Conservation (phyloP, 2,888 invertebrate species). For the Drosophila koepferae region DNA sequence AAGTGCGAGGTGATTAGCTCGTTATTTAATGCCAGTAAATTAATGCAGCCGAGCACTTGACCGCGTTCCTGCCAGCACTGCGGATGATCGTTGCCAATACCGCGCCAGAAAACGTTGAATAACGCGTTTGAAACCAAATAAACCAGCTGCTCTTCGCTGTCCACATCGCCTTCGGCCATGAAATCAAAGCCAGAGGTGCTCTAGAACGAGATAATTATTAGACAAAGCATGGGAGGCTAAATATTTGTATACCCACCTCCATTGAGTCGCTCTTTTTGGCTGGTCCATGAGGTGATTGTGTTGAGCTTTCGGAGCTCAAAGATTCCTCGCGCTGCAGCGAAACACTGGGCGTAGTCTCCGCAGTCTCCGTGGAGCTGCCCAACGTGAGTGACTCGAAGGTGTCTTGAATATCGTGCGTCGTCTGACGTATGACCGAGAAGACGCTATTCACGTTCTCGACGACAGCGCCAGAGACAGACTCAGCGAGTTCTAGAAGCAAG, state of each 20-base stretch:
- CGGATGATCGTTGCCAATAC: constrained; percentile 86
- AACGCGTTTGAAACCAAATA: constrained; percentile 87
- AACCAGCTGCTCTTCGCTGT: constrained; percentile 87
- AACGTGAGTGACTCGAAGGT: constrained; percentile 84
- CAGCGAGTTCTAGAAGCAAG: constrained; percentile 84
- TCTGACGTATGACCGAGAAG: constrained; percentile 86
- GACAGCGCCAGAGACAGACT: constrained; percentile 85
- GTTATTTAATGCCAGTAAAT: constrained; percentile 87
- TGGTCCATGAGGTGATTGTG: constrained; percentile 75
- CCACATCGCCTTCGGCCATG: constrained; percentile 83
- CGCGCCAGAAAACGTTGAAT: constrained; percentile 88
- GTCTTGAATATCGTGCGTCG: constrained; percentile 85
- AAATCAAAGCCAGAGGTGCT: constrained; percentile 77
- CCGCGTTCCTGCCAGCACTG: constrained; percentile 88
- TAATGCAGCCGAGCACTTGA: constrained; percentile 87
- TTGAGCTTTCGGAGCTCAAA: constrained; percentile 83
- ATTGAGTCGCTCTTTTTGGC: constrained; percentile 78
- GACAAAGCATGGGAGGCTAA: background rate
- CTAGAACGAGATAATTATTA: constrained; percentile 27
- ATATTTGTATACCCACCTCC: constrained; percentile 56
- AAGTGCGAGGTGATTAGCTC: constrained; percentile 86
- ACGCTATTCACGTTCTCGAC: constrained; percentile 86
- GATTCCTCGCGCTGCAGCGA: constrained; percentile 78
- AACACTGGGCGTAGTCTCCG: constrained; percentile 44
- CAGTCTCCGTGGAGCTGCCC: constrained; percentile 75